Conservation (phyloP, 92 coral and sea anemone genomes). For the Porites lobata region DNA sequence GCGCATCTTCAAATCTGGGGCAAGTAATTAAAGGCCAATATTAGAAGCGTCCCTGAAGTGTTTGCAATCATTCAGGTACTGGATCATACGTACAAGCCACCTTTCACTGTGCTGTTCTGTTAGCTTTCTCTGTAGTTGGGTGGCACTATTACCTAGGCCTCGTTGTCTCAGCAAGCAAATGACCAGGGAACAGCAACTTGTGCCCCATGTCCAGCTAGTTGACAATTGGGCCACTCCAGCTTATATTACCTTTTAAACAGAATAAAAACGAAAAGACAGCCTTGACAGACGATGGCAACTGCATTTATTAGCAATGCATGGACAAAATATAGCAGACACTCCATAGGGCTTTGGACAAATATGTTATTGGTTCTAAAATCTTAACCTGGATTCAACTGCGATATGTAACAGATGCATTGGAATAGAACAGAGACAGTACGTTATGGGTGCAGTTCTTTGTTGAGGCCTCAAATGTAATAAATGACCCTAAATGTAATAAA, state of each 20-base stretch:
- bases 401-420: no score
- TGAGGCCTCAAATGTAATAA: no score
- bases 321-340: background rate
- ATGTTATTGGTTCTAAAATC: background rate
- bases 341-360: background rate
- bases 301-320: no score
- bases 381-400: no score
- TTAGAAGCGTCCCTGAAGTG: slow-evolving; percentile 32
- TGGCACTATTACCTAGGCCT: slow-evolving; percentile 71
- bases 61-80: slow-evolving; percentile 69
- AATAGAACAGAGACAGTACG: background rate
- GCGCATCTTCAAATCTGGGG: slow-evolving; percentile 44
- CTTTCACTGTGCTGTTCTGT: slow-evolving; percentile 66
- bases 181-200: slow-evolving; percentile 67
- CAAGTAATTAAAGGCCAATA: slow-evolving; percentile 19
- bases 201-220: slow-evolving; percentile 69
- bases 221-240: slow-evolving; percentile 70
- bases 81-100: slow-evolving; percentile 36
- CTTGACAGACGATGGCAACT: no score
- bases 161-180: slow-evolving; percentile 58
- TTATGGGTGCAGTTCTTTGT: slow-evolving; percentile 45
- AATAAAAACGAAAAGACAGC: background rate
- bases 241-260: slow-evolving; percentile 36
- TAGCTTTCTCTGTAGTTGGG: slow-evolving; percentile 62
- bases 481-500: no score